Conservation (phyloP, 2,113 vertebrate species). For the Plectropomus leopardus region DNA sequence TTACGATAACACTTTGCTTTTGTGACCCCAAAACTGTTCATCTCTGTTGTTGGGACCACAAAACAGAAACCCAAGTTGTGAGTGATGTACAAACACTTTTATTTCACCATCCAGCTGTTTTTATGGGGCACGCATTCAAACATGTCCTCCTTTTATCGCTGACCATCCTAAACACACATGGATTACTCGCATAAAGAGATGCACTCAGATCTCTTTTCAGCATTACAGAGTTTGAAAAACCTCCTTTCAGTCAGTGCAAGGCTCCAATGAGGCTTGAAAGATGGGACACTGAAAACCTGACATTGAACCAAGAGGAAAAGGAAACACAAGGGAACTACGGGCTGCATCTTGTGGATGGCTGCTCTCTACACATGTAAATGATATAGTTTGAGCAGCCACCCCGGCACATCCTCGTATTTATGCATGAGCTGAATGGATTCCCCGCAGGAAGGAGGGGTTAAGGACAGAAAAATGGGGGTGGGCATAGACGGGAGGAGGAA, state of each 20-base stretch:
- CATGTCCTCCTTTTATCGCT: slow-evolving; percentile 20
- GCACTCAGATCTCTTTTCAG: slow-evolving; percentile 37
- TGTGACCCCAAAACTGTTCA: too few species aligned
- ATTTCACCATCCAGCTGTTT: slow-evolving; percentile 3
- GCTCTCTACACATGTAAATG: slow-evolving; percentile 73
- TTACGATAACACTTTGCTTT: too few species aligned
- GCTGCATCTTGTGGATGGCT: slow-evolving; percentile 27
- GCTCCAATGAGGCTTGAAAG: slow-evolving; percentile 50
- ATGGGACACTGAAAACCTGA: slow-evolving; percentile 27
- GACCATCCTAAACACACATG: slow-evolving; percentile 36
- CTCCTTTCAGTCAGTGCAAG: slow-evolving; percentile 26
- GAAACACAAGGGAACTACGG: slow-evolving; percentile 49
- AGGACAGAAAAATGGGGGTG: slow-evolving; percentile 40
- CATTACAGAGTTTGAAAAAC: slow-evolving; percentile 24
- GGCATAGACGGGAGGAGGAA: slow-evolving; percentile 15
- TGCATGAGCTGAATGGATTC: slow-evolving; percentile 55
- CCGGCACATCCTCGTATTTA: slow-evolving; percentile 50
- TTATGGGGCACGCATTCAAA: slow-evolving; percentile 14
- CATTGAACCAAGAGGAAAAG: slow-evolving; percentile 33
- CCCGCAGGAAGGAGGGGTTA: slow-evolving; percentile 66
- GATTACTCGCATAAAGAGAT: slow-evolving; percentile 46
- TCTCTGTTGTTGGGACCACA: background rate
- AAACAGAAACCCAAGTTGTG: background rate
- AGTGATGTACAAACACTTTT: slow-evolving; percentile 13
- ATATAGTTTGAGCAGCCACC: slow-evolving; percentile 56